A percentile compares a stretch with the other conserved stretches of the same genome.
phyloP scores from a whole-genome alignment of 2,888 invertebrate species.

The Dicycla oo region DNA sequence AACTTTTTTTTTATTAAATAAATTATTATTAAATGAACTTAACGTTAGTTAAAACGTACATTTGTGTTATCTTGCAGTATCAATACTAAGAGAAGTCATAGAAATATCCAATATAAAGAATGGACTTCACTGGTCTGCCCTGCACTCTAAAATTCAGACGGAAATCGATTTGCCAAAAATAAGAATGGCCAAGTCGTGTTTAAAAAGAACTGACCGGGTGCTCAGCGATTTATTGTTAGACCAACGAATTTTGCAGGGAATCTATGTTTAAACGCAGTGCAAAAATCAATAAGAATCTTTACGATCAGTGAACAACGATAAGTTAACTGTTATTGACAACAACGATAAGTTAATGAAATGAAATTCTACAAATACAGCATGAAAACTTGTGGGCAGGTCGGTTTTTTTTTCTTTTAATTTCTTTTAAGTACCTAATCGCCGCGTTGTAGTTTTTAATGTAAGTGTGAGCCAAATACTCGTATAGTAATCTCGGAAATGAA shows the following conservation, averaged over 20 bases:
- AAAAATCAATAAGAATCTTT: not conserved
- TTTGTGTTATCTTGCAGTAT: not conserved
- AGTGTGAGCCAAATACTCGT: too few relatives aligned
- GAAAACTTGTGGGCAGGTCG: not conserved
- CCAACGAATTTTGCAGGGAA: not conserved
- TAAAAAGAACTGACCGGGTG: not conserved
- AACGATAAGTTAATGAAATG: not conserved
- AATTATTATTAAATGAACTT: too few relatives aligned
- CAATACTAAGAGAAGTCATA: not conserved
- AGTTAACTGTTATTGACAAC: not conserved
- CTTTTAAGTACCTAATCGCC: not conserved
- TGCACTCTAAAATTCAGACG: slow-evolving; percentile 3
- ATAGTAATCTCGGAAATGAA: too few relatives aligned
- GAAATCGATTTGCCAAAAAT: slow-evolving; percentile 7
- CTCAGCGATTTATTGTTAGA: not conserved
- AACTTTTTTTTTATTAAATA: too few relatives aligned
- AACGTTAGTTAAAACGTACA: not conserved
- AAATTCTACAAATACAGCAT: not conserved
- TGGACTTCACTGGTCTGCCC: too few relatives aligned
- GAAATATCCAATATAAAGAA: not conserved
- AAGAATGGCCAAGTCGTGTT: not conserved
- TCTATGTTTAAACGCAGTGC: not conserved
- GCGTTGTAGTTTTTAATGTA: not conserved
- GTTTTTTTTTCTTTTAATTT: not conserved
- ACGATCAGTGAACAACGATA: not conserved